phyloP scores from a whole-genome alignment of 2,113 vertebrate genomes.

The Vimba vimba region DNA sequence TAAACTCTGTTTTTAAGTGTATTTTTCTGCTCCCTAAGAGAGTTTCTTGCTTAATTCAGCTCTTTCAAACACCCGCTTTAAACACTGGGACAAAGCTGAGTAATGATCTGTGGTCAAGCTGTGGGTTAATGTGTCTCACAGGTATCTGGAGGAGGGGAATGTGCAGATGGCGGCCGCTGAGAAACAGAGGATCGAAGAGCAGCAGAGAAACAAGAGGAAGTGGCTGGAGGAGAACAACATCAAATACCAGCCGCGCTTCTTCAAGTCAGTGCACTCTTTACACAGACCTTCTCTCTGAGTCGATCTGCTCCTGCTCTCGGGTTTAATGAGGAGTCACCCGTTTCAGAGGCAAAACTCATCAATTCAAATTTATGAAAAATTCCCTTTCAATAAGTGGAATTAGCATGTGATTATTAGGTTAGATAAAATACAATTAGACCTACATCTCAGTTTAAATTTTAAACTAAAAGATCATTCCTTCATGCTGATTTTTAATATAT shows the following conservation, averaged over 20 bases:
- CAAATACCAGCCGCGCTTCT: slow-evolving; percentile 92
- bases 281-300: background rate
- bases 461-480: background rate
- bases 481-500: no score
- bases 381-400: no score
- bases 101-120: background rate
- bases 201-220: slow-evolving; percentile 87
- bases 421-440: no score
- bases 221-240: slow-evolving; percentile 92
- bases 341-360: no score
- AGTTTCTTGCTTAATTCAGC: background rate
- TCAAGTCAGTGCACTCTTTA: slow-evolving; percentile 83
- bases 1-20: background rate
- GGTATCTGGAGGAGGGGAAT: slow-evolving; percentile 92
- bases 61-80: background rate
- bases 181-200: slow-evolving; percentile 95
- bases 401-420: no score
- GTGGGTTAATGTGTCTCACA: slow-evolving; percentile 47
- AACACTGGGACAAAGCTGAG: background rate
- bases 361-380: no score
- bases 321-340: background rate
- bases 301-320: background rate
- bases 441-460: background rate
- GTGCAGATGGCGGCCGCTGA: slow-evolving; percentile 89
- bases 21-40: background rate